Evolutionary conservation across 2,888 invertebrate genomes (phyloP), one percentile per base, ranked within the genome.

Genomic region (Drosophila differens): DNA sequence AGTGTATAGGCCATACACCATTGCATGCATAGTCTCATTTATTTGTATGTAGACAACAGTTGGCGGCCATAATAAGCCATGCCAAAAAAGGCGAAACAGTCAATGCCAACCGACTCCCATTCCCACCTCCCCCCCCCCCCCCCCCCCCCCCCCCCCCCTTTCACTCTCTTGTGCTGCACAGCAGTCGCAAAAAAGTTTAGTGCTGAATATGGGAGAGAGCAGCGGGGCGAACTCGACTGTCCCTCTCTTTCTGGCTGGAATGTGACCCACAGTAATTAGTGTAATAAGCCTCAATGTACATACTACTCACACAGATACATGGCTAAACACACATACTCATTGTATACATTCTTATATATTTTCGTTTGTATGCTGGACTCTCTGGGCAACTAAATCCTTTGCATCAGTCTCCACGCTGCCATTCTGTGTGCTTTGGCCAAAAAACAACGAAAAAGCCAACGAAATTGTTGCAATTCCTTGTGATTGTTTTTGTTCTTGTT

Each of bases 271-370:
- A 86, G 89, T 86, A 86, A 86, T 86, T 86, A 86, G 89, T 83
- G 87, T 86, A 86, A 86, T 86, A 86, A 90, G 89, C 89, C 82
- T 86, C 86, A 89, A 79, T 81, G 76, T 81, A 72, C 71, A 39
- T 14, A 55, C 16, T 10, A 16, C 49, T 64, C 60, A 65, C 39
- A 61, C 59, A 2, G 16, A 5, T 14, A 16, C 35, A 35, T 35
- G 35, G 35, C 35, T 35, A 35, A 35, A 68, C 25, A 69, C 52
- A 19, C 9, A 59, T 35, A 58, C 16, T 47, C 37, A 72, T 10
- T 47, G 25, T 51, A 60, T 14, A 41, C 49, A 51, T 55, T 47
- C 54, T 35, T 22, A 22, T 55, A 3, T 53, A 7, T 66, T 28
- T 41, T 41, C 64, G 28, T 62, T 16, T 64, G 49, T 64, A 47